These are phyloP conservation scores for Lithobates pipiens DNA, from an alignment of 2,797 vertebrate species.

Conservation along the genomic window DNA sequence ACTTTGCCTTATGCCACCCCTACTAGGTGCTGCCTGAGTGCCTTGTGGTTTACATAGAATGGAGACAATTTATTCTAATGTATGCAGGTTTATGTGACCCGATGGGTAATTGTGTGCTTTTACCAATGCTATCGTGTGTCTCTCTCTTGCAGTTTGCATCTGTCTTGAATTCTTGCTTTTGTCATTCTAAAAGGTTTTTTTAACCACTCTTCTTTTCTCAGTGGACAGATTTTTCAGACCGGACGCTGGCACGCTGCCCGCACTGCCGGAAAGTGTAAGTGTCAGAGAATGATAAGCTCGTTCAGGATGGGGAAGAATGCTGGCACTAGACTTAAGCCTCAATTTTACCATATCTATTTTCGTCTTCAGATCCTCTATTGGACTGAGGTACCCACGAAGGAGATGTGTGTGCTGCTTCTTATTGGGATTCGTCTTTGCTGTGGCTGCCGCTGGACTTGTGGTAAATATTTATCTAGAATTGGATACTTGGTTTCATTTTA, in stretches of 20 bases:
- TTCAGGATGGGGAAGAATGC: not conserved
- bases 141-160: not conserved
- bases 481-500: too few relatives aligned
- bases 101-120: too few relatives aligned
- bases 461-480: slow-evolving; percentile 74
- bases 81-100: too few relatives aligned
- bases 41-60: too few relatives aligned
- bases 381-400: slow-evolving; percentile 89
- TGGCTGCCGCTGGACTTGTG: slow-evolving; percentile 87
- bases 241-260: slow-evolving; percentile 90
- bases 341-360: not conserved
- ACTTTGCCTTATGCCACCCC: too few relatives aligned
- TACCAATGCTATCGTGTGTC: not conserved
- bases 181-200: not conserved
- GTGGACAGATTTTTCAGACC: slow-evolving; percentile 95
- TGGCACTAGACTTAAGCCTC: not conserved
- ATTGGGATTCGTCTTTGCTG: slow-evolving; percentile 86
- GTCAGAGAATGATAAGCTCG: not conserved
- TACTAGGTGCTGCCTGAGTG: too few relatives aligned
- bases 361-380: slow-evolving; percentile 87
- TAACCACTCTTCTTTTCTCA: slow-evolving; percentile 64
- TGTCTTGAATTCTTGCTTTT: not conserved
- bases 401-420: slow-evolving; percentile 91
- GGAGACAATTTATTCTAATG: too few relatives aligned
- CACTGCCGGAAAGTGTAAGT: slow-evolving; percentile 97